Evolutionary conservation across 1,140 invertebrate genomes (phyloP).

Genomic region (Drosophila arizonae): DNA sequence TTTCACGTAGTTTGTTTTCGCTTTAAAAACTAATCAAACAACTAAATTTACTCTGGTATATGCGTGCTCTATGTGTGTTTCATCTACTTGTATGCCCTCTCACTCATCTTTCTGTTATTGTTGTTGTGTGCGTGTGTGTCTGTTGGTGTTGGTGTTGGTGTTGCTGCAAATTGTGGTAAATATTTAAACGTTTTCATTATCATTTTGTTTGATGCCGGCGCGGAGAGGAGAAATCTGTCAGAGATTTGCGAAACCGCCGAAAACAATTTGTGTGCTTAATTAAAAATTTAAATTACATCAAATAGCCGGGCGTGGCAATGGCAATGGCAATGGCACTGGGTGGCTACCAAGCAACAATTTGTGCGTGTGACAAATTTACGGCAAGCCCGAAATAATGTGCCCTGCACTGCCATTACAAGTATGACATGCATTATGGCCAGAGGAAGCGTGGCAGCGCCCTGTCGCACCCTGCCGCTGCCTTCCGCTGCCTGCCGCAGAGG

Average conservation of each 20-base stretch:
- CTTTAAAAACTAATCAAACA: constrained; percentile 30
- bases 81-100: neutral
- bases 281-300: constrained; percentile 81
- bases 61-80: constrained; percentile 6
- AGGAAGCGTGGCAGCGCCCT: neutral
- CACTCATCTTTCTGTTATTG: constrained; percentile 21
- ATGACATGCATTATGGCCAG: constrained; percentile 75
- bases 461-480: neutral
- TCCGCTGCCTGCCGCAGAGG: neutral
- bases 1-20: constrained; percentile 52
- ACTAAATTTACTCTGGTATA: constrained; percentile 27
- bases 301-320: constrained; percentile 36
- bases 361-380: constrained; percentile 72
- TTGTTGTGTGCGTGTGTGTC: constrained; percentile 15
- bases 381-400: constrained; percentile 26
- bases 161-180: constrained; percentile 74
- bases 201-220: constrained; percentile 60
- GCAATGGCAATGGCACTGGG: neutral
- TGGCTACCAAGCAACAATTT: constrained; percentile 51
- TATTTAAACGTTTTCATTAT: constrained; percentile 80
- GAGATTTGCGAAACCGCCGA: constrained; percentile 73
- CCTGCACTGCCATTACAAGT: constrained; percentile 53
- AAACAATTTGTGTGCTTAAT: constrained; percentile 80
- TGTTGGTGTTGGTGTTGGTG: constrained; percentile 12
- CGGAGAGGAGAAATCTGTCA: constrained; percentile 66